Evolutionary conservation across 64 coral and sea anemone species (phyloP), one percentile per base, ranked within the genome.

Genomic region (Pachyseris speciosa): DNA sequence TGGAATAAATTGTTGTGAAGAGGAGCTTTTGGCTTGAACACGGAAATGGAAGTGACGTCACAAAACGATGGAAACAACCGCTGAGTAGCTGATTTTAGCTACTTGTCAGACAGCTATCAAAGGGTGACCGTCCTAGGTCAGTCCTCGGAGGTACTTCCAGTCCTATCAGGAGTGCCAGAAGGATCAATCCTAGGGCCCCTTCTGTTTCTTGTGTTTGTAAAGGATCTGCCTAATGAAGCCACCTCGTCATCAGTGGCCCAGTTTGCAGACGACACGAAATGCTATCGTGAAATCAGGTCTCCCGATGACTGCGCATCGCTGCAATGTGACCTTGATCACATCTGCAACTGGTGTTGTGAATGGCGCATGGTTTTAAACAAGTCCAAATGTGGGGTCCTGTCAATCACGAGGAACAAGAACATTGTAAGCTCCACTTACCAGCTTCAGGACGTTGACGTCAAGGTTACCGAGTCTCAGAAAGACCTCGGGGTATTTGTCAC

Each of bases 251-350:
- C 69, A n/a, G 39, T 75, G 2, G 70, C 86, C 32, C 64, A 83
- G 9, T 83, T 83, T 72, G 88, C 88, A 67, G 76, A 91, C 48
- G 75, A 91, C 61, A 81, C 75, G 11, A 72, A 68, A 52, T 81
- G 61, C 61, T 91, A 70, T 55, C 38, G 61, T 19, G 31, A 59
- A 7, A 80, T 91, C 41, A 50, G 25, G 26, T 4, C 59, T 69
- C 25, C 10, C 20, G 61, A 80, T 39, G 88, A 91, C 57, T 40
- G 75, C 67, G 75, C 43, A 25, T 37, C 29, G 1, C 76, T 91
- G 25, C 88, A 91, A 41, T 9, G 69, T 7, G 88, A 83, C 65
- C 63, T 91, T 19, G 40, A 83, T 22, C 50, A 34, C 30, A 55
- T 91, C n/a, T 30, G 6, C 40, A 17, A 80, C 1, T 91, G 88